Conservation (phyloP, 2,797 vertebrate genomes). For the Fistularia commersonii region DNA sequence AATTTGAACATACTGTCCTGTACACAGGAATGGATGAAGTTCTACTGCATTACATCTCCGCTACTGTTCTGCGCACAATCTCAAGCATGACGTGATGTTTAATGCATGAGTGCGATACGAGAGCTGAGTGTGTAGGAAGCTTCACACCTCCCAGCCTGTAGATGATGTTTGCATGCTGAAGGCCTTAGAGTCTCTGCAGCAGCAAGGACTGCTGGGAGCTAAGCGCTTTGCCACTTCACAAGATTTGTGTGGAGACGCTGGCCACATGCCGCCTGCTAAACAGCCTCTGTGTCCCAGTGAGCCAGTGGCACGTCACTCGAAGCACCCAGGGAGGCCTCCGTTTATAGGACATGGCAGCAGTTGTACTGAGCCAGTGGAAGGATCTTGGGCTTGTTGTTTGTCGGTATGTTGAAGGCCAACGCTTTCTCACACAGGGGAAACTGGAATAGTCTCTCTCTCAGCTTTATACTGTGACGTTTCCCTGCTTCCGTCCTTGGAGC, state of each 20-base stretch:
- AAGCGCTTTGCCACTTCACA: conserved; percentile 6
- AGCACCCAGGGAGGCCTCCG: background rate
- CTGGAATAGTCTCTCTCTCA: conserved; percentile 84
- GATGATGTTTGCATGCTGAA: conserved; percentile 4
- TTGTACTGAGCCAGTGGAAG: conserved; percentile 87
- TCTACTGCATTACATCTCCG: background rate
- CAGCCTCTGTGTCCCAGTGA: conserved; percentile 22
- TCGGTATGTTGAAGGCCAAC: conserved; percentile 82
- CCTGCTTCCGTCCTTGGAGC: conserved; percentile 60
- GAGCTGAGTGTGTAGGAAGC: conserved; percentile 20
- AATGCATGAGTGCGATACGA: conserved; percentile 13
- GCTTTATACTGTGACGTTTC: conserved; percentile 78
- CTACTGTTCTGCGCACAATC: conserved; percentile 22
- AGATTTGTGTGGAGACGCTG: conserved; percentile 4
- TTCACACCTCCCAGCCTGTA: conserved; percentile 1
- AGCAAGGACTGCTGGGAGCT: conserved; percentile 10
- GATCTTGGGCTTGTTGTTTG: conserved; percentile 83
- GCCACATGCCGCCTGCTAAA: conserved; percentile 3
- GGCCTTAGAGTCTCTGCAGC: conserved; percentile 9
- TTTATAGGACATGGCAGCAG: conserved; percentile 86
- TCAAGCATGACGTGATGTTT: conserved; percentile 21
- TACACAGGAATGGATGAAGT: conserved; percentile 38
- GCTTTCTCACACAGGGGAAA: conserved; percentile 88
- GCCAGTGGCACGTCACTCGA: conserved; percentile 1
- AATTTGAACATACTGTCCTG: conserved; percentile 21